Evolutionary conservation across 2,113 vertebrate genomes (phyloP).

Genomic region (pig (Sus scrofa)): DNA sequence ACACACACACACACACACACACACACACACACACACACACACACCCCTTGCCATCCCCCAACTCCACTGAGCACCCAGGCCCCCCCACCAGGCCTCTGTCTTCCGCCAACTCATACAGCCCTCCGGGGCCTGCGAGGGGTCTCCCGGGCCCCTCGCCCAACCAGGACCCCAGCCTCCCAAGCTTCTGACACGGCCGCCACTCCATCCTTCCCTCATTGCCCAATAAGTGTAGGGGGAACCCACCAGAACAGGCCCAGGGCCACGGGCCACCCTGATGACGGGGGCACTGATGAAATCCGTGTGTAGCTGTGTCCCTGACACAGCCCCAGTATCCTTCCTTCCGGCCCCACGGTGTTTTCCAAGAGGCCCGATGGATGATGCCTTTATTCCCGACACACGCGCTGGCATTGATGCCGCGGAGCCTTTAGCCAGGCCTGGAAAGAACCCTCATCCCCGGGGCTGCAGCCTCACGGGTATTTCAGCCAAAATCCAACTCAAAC

Average conservation of each 20-base stretch:
- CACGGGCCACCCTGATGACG: no score
- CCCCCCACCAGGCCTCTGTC: background rate
- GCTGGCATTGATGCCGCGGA: no score
- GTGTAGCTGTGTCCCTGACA: background rate
- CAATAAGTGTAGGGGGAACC: background rate
- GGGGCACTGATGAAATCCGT: background rate
- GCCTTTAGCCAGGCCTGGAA: background rate
- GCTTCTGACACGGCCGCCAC: background rate
- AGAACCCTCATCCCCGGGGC: background rate
- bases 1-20: background rate
- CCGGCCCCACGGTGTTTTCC: rapidly evolving
- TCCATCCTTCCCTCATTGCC: background rate
- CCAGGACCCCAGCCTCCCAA: background rate
- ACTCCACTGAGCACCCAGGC: background rate
- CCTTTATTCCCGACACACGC: background rate
- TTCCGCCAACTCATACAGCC: background rate
- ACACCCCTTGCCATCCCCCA: background rate
- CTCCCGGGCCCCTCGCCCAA: background rate
- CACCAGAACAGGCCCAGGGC: background rate
- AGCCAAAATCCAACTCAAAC: no score
- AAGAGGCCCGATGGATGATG: rapidly evolving
- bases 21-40: background rate
- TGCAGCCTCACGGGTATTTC: rapidly evolving
- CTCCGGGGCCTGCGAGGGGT: background rate
- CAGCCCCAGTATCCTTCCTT: background rate